These are phyloP conservation scores for Heliocidaris erythrogramma DNA, from an alignment of 35 echinoderm and acorn worm species.

Conservation along the genomic window DNA sequence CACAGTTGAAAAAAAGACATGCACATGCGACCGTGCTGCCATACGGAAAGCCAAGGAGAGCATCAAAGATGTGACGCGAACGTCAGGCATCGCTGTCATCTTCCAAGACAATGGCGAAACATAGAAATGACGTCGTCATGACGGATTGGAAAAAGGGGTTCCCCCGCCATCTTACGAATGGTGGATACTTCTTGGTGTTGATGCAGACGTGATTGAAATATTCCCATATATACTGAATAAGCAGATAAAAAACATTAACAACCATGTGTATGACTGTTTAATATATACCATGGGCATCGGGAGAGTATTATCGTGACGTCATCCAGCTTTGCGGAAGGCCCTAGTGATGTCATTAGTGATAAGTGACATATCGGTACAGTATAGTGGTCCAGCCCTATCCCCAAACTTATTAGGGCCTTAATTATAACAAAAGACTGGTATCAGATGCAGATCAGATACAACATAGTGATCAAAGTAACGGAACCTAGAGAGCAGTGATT, in stretches of 20 bases:
- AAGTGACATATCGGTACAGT: too few relatives aligned
- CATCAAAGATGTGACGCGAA: slow-evolving; percentile 20
- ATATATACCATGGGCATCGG: not conserved
- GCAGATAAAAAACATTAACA: not conserved
- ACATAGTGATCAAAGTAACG: too few relatives aligned
- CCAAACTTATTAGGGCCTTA: too few relatives aligned
- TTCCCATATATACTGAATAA: not conserved
- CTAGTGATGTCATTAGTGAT: too few relatives aligned
- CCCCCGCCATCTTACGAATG: too few relatives aligned
- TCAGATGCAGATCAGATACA: too few relatives aligned
- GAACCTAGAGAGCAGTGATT: too few relatives aligned
- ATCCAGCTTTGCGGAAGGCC: not conserved
- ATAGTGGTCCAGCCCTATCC: too few relatives aligned
- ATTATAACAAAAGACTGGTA: too few relatives aligned
- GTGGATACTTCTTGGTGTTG: too few relatives aligned
- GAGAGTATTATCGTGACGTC: not conserved
- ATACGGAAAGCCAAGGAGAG: slow-evolving; percentile 11
- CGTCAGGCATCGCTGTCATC: not conserved
- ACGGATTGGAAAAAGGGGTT: too few relatives aligned
- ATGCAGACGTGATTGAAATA: too few relatives aligned
- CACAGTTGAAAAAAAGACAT: not conserved
- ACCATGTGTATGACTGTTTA: not conserved
- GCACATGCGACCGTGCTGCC: slow-evolving; percentile 2
- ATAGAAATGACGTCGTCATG: not conserved
- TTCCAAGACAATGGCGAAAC: slow-evolving; percentile 14